Evolutionary conservation across 1,140 invertebrate genomes (phyloP).

Genomic region (Propsilocerus akamusi): DNA sequence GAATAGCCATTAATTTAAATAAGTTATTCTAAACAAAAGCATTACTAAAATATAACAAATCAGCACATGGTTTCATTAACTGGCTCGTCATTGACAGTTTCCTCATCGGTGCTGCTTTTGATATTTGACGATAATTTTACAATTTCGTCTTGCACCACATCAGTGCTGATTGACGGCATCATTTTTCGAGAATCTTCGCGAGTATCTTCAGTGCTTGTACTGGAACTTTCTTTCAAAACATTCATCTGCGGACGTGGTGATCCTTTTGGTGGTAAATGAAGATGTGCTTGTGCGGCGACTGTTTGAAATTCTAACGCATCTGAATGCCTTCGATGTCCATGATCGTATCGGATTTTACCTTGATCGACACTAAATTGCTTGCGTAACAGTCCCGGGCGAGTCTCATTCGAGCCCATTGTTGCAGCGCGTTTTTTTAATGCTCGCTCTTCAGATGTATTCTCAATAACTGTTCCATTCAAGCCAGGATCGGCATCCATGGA

Average conservation of each 20-base stretch:
- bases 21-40: no score
- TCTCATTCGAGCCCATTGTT: slow-evolving; percentile 18
- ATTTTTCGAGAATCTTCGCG: slow-evolving; percentile 9
- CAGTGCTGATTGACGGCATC: slow-evolving; percentile 22
- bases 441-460: not conserved
- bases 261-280: not conserved
- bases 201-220: slow-evolving; percentile 9
- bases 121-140: slow-evolving; percentile 24
- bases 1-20: no score
- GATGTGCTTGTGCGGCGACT: not conserved
- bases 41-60: no score
- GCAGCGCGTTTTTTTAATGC: slow-evolving; percentile 12
- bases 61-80: slow-evolving; percentile 23
- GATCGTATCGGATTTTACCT: slow-evolving; percentile 15
- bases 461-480: slow-evolving; percentile 5
- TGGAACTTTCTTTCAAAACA: slow-evolving; percentile 23
- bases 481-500: slow-evolving; percentile 16
- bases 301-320: not conserved
- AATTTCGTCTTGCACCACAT: slow-evolving; percentile 23
- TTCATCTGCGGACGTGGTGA: slow-evolving; percentile 13
- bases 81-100: slow-evolving; percentile 17
- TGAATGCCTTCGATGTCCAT: no score
- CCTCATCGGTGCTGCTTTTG: slow-evolving; percentile 24
- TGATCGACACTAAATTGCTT: slow-evolving; percentile 26
- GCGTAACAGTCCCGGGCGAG: slow-evolving; percentile 16